Conservation (phyloP, 2,797 vertebrate genomes). For the Natrix natrix region DNA sequence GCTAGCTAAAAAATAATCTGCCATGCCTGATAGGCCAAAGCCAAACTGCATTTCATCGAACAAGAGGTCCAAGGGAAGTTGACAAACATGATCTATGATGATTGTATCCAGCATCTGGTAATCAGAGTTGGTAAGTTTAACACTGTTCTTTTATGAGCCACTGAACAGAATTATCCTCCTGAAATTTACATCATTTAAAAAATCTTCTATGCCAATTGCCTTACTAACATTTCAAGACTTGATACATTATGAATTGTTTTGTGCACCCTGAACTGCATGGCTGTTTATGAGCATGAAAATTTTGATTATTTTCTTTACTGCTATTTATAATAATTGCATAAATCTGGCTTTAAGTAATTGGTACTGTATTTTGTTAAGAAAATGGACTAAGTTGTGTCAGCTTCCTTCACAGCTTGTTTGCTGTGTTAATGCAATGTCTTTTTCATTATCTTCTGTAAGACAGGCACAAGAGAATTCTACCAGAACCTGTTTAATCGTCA, state of each 20-base stretch:
- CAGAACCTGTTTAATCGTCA: neutral
- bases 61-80: neutral
- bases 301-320: neutral
- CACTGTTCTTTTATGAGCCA: neutral
- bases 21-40: neutral
- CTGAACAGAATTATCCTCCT: neutral
- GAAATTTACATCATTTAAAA: neutral
- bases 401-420: neutral
- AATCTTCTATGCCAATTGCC: neutral
- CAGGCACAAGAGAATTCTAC: neutral
- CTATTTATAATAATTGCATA: neutral
- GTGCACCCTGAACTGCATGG: neutral
- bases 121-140: neutral
- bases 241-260: neutral
- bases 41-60: neutral
- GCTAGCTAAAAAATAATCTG: neutral
- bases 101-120: neutral
- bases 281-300: neutral
- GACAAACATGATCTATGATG: neutral
- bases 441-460: neutral
- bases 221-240: neutral
- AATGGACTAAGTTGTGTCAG: neutral
- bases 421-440: neutral
- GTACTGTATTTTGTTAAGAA: neutral
- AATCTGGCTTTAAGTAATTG: neutral